Base-by-base conservation (phyloP, 2,888 invertebrate genomes). In the Drosophila prolongata region DNA sequence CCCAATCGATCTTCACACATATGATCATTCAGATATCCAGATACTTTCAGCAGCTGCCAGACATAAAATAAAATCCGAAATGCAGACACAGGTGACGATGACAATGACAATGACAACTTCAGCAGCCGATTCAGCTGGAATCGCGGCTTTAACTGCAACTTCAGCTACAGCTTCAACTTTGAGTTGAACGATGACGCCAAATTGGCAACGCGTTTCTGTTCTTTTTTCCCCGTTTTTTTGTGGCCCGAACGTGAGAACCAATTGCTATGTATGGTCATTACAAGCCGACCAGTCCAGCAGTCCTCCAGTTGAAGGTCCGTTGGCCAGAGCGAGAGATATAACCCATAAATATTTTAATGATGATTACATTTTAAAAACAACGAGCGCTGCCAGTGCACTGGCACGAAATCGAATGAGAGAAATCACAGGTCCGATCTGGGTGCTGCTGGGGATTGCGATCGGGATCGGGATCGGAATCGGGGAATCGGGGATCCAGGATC, bases 191-290 rank as follows among this genome's bases (percentile, higher is more conserved):
- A 87, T 87, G 87, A 85, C 80, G 86, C 87, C 82, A 85, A 87
- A 87, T 85, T 85, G 85, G 85, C 85, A 84, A 80, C 70, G 85
- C 61, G 66, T 66, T 78, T 73, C 73, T 79, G 75, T 47, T 44
- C 24, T 37, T 27, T 34, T 8, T 16, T 38, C 35, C 11, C 10
- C 16, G 13, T 24, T 44, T 69, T 69, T 61, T 68, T 60, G 55
- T 52, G 47, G 53, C 35, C 64, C 62, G 78, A 86, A 88, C 85
- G 85, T 86, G 85, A 86, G 85, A 86, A 88, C 85, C 85, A 86
- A 86, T 86, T 86, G 85, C 88, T 81, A 82, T 87, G 83, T 84
- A 84, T 87, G 83, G 83, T 84, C 83, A 84, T 84, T 84, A 87
- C 83, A 84, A 87, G 81, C 79, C 78, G 87, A 66, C 79, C 87